Percentiles rank a stretch among this genome's conserved stretches.
phyloP scores from a whole-genome alignment of 30 jellyfish, hydroid and myxozoan species.

The Nemopilema nomurai region DNA sequence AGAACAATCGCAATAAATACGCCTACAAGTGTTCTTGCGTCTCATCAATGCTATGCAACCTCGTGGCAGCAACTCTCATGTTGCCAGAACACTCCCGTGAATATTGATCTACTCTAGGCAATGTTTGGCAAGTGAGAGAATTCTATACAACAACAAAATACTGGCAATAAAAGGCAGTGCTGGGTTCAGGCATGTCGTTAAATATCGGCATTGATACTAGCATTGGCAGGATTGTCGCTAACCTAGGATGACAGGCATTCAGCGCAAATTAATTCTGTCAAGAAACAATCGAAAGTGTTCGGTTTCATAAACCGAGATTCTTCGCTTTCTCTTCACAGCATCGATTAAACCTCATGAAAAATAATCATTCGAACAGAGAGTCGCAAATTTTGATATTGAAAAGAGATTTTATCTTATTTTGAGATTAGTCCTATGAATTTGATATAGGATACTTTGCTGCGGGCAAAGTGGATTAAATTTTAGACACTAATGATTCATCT shows the following conservation, averaged over 20 bases:
- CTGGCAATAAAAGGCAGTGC: no score
- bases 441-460: slow-evolving; percentile 49
- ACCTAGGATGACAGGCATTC: not conserved
- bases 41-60: no score
- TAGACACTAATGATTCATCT: slow-evolving; percentile 10
- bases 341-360: not conserved
- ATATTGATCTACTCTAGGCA: no score
- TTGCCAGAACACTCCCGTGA: no score
- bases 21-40: no score
- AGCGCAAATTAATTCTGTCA: not conserved
- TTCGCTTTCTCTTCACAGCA: not conserved
- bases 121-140: no score
- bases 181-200: not conserved
- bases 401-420: slow-evolving; percentile 19
- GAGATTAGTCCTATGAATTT: slow-evolving; percentile 35
- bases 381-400: not conserved
- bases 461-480: slow-evolving; percentile 31
- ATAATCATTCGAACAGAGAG: not conserved
- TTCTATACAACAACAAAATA: no score
- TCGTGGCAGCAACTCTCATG: no score
- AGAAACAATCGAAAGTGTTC: not conserved
- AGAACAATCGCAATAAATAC: no score
- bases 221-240: not conserved
- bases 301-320: not conserved
- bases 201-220: not conserved